Conservation (phyloP, 2,888 invertebrate species). For the Temnothorax ravouxi region DNA sequence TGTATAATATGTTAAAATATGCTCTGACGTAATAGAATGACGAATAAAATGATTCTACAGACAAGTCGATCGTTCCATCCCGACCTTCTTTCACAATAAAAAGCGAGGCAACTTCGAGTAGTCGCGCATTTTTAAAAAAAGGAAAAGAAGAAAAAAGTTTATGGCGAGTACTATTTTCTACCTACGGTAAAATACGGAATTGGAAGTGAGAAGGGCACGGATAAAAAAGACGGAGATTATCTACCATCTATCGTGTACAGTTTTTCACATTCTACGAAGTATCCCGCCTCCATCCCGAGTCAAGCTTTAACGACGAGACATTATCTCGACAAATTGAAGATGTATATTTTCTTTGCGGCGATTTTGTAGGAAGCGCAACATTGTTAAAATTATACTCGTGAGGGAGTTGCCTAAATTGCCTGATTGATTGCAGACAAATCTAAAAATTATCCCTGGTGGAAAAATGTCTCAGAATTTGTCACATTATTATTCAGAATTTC, state of each 20-base stretch:
- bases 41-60: neutral
- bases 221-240: constrained; percentile 59
- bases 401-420: neutral
- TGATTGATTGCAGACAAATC: neutral
- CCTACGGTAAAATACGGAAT: constrained; percentile 23
- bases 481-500: too few species aligned
- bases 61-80: neutral
- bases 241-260: constrained; percentile 43
- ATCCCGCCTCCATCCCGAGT: neutral
- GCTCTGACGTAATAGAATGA: neutral
- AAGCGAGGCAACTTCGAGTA: constrained; percentile 19
- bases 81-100: constrained; percentile 13
- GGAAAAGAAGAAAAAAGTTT: neutral
- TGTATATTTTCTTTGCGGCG: too few species aligned
- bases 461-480: too few species aligned
- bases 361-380: too few species aligned
- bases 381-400: too few species aligned
- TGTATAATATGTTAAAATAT: constrained; percentile 8
- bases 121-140: neutral
- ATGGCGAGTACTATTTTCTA: constrained; percentile 36
- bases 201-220: constrained; percentile 42
- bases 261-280: constrained; percentile 34
- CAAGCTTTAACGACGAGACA: neutral
- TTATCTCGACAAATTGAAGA: neutral
- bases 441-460: neutral